Evolutionary conservation across 2,888 invertebrate genomes (phyloP).

Genomic region (Norana najaformis): DNA sequence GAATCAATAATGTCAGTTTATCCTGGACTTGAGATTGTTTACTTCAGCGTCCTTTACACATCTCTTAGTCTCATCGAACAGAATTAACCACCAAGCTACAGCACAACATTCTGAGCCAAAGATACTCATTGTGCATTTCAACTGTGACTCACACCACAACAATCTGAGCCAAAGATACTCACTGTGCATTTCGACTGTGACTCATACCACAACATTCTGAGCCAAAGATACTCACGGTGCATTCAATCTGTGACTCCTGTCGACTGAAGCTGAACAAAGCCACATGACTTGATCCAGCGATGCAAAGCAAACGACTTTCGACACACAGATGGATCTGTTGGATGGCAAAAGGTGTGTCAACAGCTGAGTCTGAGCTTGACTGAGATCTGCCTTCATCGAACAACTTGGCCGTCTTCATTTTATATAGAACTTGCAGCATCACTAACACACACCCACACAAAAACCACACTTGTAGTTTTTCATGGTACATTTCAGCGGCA

Average conservation of each 20-base stretch:
- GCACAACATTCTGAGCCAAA: neutral
- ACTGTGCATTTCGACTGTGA: neutral
- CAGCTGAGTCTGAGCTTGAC: constrained; percentile 53
- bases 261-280: constrained; percentile 94
- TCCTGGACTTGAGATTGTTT: neutral
- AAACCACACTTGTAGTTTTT: neutral
- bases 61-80: neutral
- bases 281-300: constrained; percentile 91
- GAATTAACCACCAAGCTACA: no score
- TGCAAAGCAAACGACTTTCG: constrained; percentile 84
- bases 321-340: constrained; percentile 84
- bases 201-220: neutral
- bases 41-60: neutral
- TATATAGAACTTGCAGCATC: constrained; percentile 92
- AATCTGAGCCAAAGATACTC: neutral
- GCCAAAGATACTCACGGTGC: constrained; percentile 54
- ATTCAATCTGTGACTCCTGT: constrained; percentile 74
- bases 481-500: neutral
- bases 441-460: constrained; percentile 65
- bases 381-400: constrained; percentile 71
- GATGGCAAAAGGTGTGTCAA: constrained; percentile 87
- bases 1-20: neutral
- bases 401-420: constrained; percentile 91
- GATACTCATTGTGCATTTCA: constrained; percentile 58
- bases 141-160: constrained; percentile 70